These are phyloP conservation scores for Formica exsecta DNA, from an alignment of 1,140 invertebrate species.

Conservation along the genomic window DNA sequence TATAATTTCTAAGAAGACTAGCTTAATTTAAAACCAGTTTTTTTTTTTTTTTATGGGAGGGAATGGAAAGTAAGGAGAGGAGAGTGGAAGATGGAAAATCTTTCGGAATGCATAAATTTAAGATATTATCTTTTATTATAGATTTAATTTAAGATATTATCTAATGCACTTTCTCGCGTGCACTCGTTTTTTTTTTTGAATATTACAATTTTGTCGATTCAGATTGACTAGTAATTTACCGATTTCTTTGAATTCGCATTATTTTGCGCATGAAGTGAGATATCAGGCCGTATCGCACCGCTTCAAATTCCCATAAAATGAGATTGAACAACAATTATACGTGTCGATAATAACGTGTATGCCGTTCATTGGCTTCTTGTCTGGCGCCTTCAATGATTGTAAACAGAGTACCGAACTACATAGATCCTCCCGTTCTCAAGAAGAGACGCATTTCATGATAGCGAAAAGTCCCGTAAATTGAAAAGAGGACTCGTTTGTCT, in stretches of 20 bases:
- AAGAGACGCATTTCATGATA: conserved; percentile 48
- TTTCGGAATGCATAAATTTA: neutral
- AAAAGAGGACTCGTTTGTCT: conserved; percentile 57
- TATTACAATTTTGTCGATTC: neutral
- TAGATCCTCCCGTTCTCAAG: conserved; percentile 33
- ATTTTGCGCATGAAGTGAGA: conserved; percentile 13
- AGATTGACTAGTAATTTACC: neutral
- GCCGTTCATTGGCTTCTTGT: conserved; percentile 62
- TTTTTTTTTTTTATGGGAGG: no score
- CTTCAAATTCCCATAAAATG: conserved; percentile 37
- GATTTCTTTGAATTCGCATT: neutral
- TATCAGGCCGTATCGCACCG: conserved; percentile 1
- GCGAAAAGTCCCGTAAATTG: conserved; percentile 57
- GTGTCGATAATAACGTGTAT: conserved; percentile 25
- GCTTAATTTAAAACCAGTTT: no score
- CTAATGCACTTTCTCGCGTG: neutral
- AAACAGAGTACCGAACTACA: conserved; percentile 59
- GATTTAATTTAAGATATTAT: neutral
- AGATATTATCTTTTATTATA: neutral
- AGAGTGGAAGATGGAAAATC: neutral
- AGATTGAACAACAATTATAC: conserved; percentile 48
- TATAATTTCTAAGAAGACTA: no score
- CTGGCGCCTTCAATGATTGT: conserved; percentile 28
- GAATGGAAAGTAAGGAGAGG: no score
- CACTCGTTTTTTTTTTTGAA: no score